Evolutionary conservation across 2,888 invertebrate genomes (phyloP), one percentile per base, ranked within the genome.

Genomic region (Cheilosia soror): DNA sequence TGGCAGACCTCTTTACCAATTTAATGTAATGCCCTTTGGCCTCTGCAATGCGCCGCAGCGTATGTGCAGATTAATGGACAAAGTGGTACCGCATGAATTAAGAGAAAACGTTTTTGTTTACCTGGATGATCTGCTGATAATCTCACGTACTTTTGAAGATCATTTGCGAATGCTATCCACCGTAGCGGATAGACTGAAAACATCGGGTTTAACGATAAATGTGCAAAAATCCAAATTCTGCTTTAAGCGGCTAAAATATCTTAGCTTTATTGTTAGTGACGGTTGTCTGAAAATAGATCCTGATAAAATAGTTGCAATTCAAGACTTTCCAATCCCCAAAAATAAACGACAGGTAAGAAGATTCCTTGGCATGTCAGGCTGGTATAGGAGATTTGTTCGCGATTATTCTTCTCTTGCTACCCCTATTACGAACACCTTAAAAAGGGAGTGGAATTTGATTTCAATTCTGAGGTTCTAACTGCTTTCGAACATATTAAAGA

Each of bases 61-160:
- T 25, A 58, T 58, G 58, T 31, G 31, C 20, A 58, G 40, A 13
- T 13, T 58, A 11, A 58, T 40, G 58, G 58, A 58, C 40, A 58
- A 58, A 6, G 44, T 44, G 15, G n/a, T 44, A 6, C 44, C 44
- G 5, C 15, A 44, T 44, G 40, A 44, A 60, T 11, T 27, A 7
- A 25, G 44, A 60, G 42, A 60, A 29, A 42, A 60, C 4, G 27
- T 42, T 2, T 60, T 60, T n/a, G 42, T 42, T 13, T 60, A 60
- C n/a, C n/a, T 42, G 5, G 42, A 60, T n/a, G 44, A 44, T n/a
- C 44, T n/a, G n/a, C 44, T 44, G 5, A 44, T 44, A 44, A 42
- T 42, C n/a, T 58, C 60, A 4, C 37, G 60, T 27, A 44, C 60
- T 4, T 60, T 60, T 4, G 42, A 60, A 6, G 60, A 60, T 5